These are phyloP conservation scores for Synergus umbraculus DNA, from an alignment of 2,888 invertebrate genomes.

Conservation along the genomic window DNA sequence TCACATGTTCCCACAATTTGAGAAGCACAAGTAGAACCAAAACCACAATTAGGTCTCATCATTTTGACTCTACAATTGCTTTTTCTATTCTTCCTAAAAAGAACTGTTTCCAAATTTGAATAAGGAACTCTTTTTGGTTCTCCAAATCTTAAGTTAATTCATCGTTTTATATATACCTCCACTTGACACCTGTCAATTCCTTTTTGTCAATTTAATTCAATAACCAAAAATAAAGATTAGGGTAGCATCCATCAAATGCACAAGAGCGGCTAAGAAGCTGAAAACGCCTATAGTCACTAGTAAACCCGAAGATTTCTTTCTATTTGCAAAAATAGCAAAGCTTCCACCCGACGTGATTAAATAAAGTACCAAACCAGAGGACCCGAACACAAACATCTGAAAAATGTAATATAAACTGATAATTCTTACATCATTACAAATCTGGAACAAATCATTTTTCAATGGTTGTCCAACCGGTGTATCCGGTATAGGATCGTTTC, in stretches of 20 bases:
- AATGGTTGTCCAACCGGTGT: conserved; percentile 60
- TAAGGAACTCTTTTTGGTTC: not conserved
- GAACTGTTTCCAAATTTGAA: not conserved
- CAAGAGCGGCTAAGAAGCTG: conserved; percentile 3
- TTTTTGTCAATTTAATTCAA: not conserved
- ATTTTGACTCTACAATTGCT: conserved; percentile 27
- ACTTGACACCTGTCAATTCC: conserved; percentile 1
- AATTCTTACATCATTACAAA: not conserved
- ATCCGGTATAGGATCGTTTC: conserved; percentile 54
- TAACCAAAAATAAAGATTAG: conserved; percentile 26
- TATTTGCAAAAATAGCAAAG: conserved; percentile 3
- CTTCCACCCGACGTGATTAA: conserved; percentile 49
- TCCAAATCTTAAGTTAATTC: not conserved
- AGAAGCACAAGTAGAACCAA: conserved; percentile 26
- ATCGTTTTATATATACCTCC: not conserved
- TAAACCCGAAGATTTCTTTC: conserved; percentile 12
- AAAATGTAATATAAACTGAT: conserved; percentile 37
- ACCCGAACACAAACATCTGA: conserved; percentile 67
- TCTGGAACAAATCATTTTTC: not conserved
- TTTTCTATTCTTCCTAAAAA: conserved; percentile 26
- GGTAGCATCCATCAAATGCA: conserved; percentile 4
- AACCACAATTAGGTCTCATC: conserved; percentile 42
- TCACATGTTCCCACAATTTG: conserved; percentile 47
- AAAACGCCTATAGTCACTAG: conserved; percentile 5
- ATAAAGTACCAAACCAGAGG: conserved; percentile 65